Evolutionary conservation across 2,113 vertebrate genomes (phyloP), one percentile per base, ranked within the genome.

Genomic region (Pagrus major): DNA sequence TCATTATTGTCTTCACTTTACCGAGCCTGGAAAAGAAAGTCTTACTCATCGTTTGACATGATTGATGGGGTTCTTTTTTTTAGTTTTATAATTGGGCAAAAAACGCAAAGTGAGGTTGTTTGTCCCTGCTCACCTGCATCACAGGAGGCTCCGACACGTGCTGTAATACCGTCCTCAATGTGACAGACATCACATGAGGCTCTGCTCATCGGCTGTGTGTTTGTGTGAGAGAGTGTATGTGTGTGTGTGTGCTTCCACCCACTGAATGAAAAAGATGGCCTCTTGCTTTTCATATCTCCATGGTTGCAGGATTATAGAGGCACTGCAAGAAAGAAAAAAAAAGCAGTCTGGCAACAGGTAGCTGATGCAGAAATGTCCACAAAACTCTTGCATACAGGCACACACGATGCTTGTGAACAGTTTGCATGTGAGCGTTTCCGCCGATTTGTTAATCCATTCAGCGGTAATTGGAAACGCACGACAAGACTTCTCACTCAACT

Each of bases 211-310:
- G 39, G 37, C 80, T 56, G 46, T 68, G 56, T 80, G 55, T 67
- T 71, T 70, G 41, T 39, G 55, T 37, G 83, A 72, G 60, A 42
- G 23, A 41, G 54, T 31, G 27, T 20, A 6, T 31, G 65, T 29
- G 46, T 23, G 63, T 25, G 61, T 51, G 63, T 83, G 78, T 64
- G 75, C 70, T 82, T 85, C 84, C 81, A 82, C 90, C 83, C 80
- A 89, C 88, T 82, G 81, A 63, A 84, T 0, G 23, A 73, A 80
- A 80, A 88, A 90, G 70, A 87, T 76, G 71, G 82, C 75, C 80
- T 88, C 86, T 89, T 85, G 77, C 85, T 90, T 91, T 83, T 90
- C 84, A 78, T 74, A 90, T 93, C 92, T 85, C 92, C 90, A 92
- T 93, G 91, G 93, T 92, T 93, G 87, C 91, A 84, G 86, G 74